Percentiles rank a stretch among this genome's conserved stretches.
Evolutionary conservation across 2,797 vertebrate species (phyloP).

Genomic region (Clarias pachynema): DNA sequence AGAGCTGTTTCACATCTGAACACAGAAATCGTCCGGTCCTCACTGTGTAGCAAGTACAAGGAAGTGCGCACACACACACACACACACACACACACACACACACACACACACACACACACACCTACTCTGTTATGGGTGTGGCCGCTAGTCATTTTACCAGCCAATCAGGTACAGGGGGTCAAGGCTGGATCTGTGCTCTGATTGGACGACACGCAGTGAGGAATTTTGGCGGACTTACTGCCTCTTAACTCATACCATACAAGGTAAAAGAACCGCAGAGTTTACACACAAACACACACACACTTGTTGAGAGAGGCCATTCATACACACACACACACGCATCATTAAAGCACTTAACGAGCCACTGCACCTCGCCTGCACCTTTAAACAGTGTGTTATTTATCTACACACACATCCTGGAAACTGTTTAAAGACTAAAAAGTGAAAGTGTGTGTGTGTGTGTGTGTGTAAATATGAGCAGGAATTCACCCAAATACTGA

Average conservation of each 20-base stretch:
- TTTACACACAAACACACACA: slow-evolving; percentile 57
- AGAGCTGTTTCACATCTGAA: too few relatives aligned
- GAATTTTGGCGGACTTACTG: slow-evolving; percentile 67
- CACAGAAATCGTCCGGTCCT: too few relatives aligned
- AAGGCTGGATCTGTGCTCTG: slow-evolving; percentile 10
- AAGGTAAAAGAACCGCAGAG: slow-evolving; percentile 66
- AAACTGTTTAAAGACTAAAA: neutral
- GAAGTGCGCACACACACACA: neutral
- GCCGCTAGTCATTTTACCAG: slow-evolving; percentile 13
- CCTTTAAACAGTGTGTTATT: neutral
- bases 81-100: slow-evolving; percentile 5
- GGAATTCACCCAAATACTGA: neutral
- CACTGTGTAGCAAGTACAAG: too few relatives aligned
- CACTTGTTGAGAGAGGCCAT: slow-evolving; percentile 42
- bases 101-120: neutral
- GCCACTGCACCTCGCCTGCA: neutral
- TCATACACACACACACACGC: neutral
- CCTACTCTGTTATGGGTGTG: neutral
- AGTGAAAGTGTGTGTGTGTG: neutral
- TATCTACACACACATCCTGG: too few relatives aligned
- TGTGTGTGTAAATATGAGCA: neutral
- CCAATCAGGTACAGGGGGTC: slow-evolving; percentile 36
- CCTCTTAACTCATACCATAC: slow-evolving; percentile 64
- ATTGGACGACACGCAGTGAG: slow-evolving; percentile 30
- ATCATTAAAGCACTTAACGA: slow-evolving; percentile 7